Evolutionary conservation across 2,888 invertebrate species (phyloP), one percentile per base, ranked within the genome.

Genomic region (Glaucopsyche alexis): DNA sequence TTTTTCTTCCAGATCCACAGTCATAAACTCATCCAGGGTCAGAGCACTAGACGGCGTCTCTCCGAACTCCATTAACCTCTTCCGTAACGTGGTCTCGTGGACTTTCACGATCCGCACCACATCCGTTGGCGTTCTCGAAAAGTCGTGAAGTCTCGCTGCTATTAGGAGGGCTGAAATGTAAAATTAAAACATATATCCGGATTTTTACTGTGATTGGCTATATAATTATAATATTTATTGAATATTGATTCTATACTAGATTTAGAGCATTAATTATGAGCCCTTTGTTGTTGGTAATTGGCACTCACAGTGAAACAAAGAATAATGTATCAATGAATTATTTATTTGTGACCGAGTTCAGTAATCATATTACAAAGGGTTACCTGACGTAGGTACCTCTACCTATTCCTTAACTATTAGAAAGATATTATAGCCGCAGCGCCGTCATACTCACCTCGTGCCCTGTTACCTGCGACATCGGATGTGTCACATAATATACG

Each of bases 21-120:
- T 97, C 96, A 98, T 97, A 85, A 99, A 99, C 91, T 99, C 99
- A 80, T 99, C 99, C 42, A 99, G 93, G 0, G 99, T 99, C 72
- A 99, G 91, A 9, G 96, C 96, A 82, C 99, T 98, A 13, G 99
- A 98, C 0, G 99, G 98, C 0, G 99, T 99, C 80, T 98, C 98
- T 0, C 98, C 98, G 87, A 99, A 99, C 91, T 99, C 99, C 45
- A 96, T 94, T 55, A 99, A 93, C 75, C 97, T 95, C 93, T 98
- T 99, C 73, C 98, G 94, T 55, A 99, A 91, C 0, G 99, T 99
- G 0, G 97, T 96, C 87, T 99, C 98, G 83, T 99, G 98, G 16
- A 99, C 98, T 91, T 98, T 98, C 0, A 99, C 99, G 81, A 99
- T 97, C 84, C 97, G 96, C 16, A 99, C 96, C 71, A 99, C 96